Conservation (phyloP, 2,113 vertebrate genomes). For the Phylloscopus trochiloides region DNA sequence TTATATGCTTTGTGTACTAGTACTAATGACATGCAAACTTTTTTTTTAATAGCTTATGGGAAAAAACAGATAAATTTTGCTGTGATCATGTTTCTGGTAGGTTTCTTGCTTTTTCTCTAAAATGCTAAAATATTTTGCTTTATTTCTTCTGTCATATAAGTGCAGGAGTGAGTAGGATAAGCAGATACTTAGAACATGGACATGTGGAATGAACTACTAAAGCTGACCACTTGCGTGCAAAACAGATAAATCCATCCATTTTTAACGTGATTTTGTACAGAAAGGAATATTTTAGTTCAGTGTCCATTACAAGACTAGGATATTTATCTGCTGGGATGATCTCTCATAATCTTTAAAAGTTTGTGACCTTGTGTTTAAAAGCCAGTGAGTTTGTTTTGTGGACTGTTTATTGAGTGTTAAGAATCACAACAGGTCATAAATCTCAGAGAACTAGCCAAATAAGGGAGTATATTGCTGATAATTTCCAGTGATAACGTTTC, state of each 20-base stretch:
- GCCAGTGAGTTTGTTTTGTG: not conserved
- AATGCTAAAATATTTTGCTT: not conserved
- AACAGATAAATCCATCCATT: not conserved
- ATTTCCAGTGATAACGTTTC: not conserved
- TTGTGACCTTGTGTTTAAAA: not conserved
- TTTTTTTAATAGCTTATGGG: slow-evolving; percentile 80
- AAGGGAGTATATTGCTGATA: not conserved
- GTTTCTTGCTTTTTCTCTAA: slow-evolving; percentile 51
- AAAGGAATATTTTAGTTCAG: not conserved
- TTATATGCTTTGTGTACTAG: not conserved
- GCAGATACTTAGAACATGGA: not conserved
- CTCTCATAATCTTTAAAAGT: not conserved
- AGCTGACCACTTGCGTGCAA: not conserved
- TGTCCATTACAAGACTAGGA: not conserved
- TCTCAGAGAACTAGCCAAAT: not conserved
- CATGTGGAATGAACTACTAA: not conserved
- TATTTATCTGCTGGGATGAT: not conserved
- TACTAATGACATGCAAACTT: not conserved
- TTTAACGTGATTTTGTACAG: not conserved
- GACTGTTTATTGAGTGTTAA: not conserved
- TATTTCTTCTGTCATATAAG: not conserved
- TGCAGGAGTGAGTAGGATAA: not conserved
- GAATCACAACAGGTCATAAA: not conserved
- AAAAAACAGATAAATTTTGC: slow-evolving; percentile 82
- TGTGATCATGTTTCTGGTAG: slow-evolving; percentile 81